Evolutionary conservation across 1,140 invertebrate species (phyloP).

Genomic region (Drosophila simulans): DNA sequence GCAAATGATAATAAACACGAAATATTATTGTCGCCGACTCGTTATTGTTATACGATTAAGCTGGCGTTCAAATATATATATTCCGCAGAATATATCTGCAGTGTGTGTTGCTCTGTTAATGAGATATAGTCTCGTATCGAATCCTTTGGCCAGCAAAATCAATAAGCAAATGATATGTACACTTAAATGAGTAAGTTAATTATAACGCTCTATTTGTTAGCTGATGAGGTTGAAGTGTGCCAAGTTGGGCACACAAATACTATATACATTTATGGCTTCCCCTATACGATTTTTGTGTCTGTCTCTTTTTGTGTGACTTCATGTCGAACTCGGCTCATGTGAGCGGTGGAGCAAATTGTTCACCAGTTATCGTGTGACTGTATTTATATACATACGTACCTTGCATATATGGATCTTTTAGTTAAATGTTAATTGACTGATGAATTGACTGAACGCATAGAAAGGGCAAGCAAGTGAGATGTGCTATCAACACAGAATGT

Average conservation of each 20-base stretch:
- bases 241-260: constrained; percentile 8
- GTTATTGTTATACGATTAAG: constrained; percentile 62
- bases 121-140: constrained; percentile 1
- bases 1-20: constrained; percentile 65
- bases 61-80: not conserved
- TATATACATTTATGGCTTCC: constrained; percentile 29
- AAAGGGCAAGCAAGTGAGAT: constrained; percentile 24
- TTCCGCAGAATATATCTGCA: not conserved
- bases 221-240: constrained; percentile 15
- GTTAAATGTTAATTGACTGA: constrained; percentile 71
- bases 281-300: not conserved
- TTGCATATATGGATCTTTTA: constrained; percentile 29
- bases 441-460: constrained; percentile 40
- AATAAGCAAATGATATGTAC: constrained; percentile 17
- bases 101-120: not conserved
- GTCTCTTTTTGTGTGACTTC: constrained; percentile 31
- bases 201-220: not conserved
- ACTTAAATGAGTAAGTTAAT: constrained; percentile 30
- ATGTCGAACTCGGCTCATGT: constrained; percentile 25
- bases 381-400: not conserved
- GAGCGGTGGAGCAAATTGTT: constrained; percentile 23
- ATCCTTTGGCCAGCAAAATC: constrained; percentile 11
- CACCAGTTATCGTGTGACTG: constrained; percentile 19
- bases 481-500: not conserved
- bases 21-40: constrained; percentile 36